Percentiles rank a stretch among this genome's conserved stretches.
Evolutionary conservation across 2,797 vertebrate genomes (phyloP).

Genomic region (Sparidentex hasta): DNA sequence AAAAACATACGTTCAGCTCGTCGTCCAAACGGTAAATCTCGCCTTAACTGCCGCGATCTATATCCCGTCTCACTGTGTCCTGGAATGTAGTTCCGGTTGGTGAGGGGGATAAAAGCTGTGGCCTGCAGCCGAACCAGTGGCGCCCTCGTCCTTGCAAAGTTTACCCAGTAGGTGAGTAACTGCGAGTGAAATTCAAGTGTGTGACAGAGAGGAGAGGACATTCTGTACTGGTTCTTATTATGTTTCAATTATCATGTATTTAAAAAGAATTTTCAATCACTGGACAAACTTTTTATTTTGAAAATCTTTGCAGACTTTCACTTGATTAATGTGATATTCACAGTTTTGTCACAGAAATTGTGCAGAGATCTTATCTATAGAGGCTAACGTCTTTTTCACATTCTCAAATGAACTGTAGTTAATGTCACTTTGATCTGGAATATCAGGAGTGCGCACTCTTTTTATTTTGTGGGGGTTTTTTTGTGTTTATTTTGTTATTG

Average conservation of each 20-base stretch:
- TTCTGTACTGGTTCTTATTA: neutral
- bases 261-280: neutral
- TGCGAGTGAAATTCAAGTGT: neutral
- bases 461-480: no score
- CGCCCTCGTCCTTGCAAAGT: constrained; percentile 77
- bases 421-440: neutral
- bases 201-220: neutral
- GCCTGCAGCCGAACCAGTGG: constrained; percentile 4
- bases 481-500: no score
- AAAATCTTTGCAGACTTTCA: no score
- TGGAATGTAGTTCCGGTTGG: constrained; percentile 84
- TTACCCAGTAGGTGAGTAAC: constrained; percentile 79
- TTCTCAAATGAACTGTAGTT: neutral
- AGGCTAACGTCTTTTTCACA: neutral
- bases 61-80: constrained; percentile 40
- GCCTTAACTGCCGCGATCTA: constrained; percentile 24
- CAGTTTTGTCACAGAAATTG: neutral
- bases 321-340: neutral
- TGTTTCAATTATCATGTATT: neutral
- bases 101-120: constrained; percentile 69
- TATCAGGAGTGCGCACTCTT: neutral
- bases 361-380: neutral
- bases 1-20: neutral
- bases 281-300: neutral
- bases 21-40: neutral